Evolutionary conservation across 2,113 vertebrate genomes (phyloP).

Genomic region (Gulo gulo): DNA sequence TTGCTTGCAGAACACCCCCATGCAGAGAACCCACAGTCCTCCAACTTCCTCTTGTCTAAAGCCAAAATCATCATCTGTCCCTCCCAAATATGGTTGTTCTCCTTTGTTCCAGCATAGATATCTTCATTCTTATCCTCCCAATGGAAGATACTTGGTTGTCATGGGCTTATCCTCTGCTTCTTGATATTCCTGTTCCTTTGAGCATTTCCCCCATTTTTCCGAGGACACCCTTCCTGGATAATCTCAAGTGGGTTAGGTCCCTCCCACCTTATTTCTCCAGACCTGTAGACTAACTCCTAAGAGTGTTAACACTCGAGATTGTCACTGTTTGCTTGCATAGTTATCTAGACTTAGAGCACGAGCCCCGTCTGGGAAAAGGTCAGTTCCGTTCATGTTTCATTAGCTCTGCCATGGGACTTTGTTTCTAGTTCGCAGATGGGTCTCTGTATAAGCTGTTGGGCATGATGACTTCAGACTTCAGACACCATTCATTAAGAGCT

Average conservation of each 20-base stretch:
- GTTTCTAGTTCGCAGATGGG: not conserved
- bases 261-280: not conserved
- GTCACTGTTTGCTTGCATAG: not conserved
- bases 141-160: not conserved
- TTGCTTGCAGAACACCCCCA: not conserved
- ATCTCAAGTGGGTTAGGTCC: not conserved
- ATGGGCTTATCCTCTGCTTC: not conserved
- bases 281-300: not conserved
- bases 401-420: not conserved
- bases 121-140: not conserved
- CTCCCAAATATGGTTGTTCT: not conserved
- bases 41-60: not conserved
- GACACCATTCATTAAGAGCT: not conserved
- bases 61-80: not conserved
- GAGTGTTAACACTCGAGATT: not conserved
- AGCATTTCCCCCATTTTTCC: not conserved
- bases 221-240: not conserved
- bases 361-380: not conserved
- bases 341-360: not conserved
- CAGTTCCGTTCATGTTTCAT: not conserved
- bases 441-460: not conserved
- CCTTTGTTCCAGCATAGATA: not conserved
- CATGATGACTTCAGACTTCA: not conserved
- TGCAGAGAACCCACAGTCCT: no score
- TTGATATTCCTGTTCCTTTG: not conserved